Conservation (phyloP, 2,797 vertebrate species). For the Eulemur rubriventer region DNA sequence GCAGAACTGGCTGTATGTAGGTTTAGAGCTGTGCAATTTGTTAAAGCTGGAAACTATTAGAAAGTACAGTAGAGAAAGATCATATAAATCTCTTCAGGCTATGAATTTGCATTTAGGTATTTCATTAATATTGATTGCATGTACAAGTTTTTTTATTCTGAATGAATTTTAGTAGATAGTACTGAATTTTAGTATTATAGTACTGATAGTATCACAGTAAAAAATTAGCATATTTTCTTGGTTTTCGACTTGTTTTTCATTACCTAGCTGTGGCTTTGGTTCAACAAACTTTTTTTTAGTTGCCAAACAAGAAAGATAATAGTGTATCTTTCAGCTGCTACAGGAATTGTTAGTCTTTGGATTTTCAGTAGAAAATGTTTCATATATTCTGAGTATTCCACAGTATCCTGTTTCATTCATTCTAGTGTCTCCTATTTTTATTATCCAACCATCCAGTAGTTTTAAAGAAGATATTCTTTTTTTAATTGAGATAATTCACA, state of each 20-base stretch:
- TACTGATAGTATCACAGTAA: constrained; percentile 30
- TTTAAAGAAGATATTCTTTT: neutral
- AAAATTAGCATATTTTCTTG: constrained; percentile 49
- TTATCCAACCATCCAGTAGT: neutral
- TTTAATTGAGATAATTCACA: constrained; percentile 36
- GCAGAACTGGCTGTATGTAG: constrained; percentile 50
- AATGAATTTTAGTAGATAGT: constrained; percentile 53
- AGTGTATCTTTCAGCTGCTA: constrained; percentile 18
- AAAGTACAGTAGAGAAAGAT: constrained; percentile 42
- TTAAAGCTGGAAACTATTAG: constrained; percentile 75
- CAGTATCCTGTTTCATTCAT: constrained; percentile 33
- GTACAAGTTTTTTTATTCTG: constrained; percentile 45
- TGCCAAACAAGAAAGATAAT: constrained; percentile 22
- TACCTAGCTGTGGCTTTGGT: constrained; percentile 19
- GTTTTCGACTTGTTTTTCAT: constrained; percentile 48
- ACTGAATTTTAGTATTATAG: neutral
- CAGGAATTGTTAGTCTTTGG: constrained; percentile 32
- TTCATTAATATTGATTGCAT: constrained; percentile 71
- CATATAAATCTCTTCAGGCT: constrained; percentile 63
- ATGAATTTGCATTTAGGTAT: constrained; percentile 62
- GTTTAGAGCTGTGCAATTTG: constrained; percentile 45
- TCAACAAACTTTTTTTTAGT: constrained; percentile 42
- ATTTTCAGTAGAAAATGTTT: constrained; percentile 31
- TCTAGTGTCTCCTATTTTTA: constrained; percentile 9
- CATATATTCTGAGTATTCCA: constrained; percentile 27